Evolutionary conservation across 1,140 invertebrate genomes (phyloP), one percentile per base, ranked within the genome.

Genomic region (Bombus haemorrhoidalis): DNA sequence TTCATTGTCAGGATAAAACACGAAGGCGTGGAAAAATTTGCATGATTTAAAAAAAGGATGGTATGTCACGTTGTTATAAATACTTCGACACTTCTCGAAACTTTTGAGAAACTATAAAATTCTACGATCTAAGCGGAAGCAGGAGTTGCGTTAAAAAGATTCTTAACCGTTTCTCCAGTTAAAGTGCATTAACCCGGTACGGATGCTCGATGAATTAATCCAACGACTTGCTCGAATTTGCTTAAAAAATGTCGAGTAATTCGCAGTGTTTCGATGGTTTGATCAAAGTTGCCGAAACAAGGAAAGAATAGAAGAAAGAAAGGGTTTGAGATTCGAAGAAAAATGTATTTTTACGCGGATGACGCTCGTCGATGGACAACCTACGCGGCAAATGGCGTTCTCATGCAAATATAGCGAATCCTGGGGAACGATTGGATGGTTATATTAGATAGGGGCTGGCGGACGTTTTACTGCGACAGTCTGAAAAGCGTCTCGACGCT

Each of bases 401-500:
- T 68, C 71, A 69, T 85, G 84, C 47, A 85, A 85, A 85, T 75
- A 75, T 6, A 68, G 12, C 71, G 43, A 73, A 68, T 68, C 71
- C 32, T 22, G 68, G 59, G 43, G 59, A 81, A 73, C 59, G 66
- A 12, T n/a, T 59, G 43, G 72, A 59, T n/a, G 69, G n/a, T 74
- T 66, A 43, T 74, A 57, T 81, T 66, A 62, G 75, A 78, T 64
- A 85, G 78, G 59, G 78, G 69, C 22, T 66, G 77, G n/a, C 43
- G 39, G 68, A 81, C 83, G 84, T 81, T 85, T 85, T 81, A 85
- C 69, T 32, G 57, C 77, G 32, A 85, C 84, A 41, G 79, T 75
- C 84, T 85, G 79, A 85, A 85, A 81, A 80, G 78, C 84, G 84
- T 85, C 84, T 74, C 78, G 83, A 74, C 83, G 83, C 78, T 79